These are phyloP conservation scores for Esox niger DNA, from an alignment of 2,113 vertebrate species.

Conservation along the genomic window DNA sequence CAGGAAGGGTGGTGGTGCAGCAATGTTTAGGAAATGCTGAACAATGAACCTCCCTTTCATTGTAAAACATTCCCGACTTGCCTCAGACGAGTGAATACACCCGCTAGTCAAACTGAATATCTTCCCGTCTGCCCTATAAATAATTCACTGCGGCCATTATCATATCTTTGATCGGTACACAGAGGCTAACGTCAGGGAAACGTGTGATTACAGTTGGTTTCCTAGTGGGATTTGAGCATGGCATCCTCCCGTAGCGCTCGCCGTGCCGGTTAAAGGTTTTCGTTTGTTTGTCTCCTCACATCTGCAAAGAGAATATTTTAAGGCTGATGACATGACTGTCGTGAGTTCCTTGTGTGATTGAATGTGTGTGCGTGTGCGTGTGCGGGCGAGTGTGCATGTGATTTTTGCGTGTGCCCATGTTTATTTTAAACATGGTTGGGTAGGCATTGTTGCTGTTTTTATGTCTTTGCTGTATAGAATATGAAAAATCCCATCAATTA, in stretches of 20 bases:
- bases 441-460: neutral
- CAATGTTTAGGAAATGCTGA: neutral
- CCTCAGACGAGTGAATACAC: slow-evolving; percentile 2
- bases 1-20: neutral
- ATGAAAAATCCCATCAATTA: too few relatives aligned
- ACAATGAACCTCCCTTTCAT: neutral
- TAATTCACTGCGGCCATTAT: slow-evolving; percentile 35
- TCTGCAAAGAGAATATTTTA: slow-evolving; percentile 14
- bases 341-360: slow-evolving; percentile 5
- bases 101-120: slow-evolving; percentile 18
- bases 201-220: slow-evolving; percentile 9
- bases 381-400: neutral
- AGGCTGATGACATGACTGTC: slow-evolving; percentile 15
- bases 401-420: neutral
- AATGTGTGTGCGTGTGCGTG: neutral
- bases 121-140: slow-evolving; percentile 25
- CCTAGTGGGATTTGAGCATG: slow-evolving; percentile 1
- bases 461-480: too few relatives aligned
- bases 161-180: slow-evolving; percentile 22
- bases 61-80: slow-evolving; percentile 7
- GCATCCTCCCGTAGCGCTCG: neutral
- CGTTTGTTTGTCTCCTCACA: slow-evolving; percentile 6
- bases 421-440: neutral
- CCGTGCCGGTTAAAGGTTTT: slow-evolving; percentile 1
- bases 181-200: slow-evolving; percentile 9